Evolutionary conservation across 1,140 invertebrate genomes (phyloP).

Genomic region (Zaprionus tsacasi): DNA sequence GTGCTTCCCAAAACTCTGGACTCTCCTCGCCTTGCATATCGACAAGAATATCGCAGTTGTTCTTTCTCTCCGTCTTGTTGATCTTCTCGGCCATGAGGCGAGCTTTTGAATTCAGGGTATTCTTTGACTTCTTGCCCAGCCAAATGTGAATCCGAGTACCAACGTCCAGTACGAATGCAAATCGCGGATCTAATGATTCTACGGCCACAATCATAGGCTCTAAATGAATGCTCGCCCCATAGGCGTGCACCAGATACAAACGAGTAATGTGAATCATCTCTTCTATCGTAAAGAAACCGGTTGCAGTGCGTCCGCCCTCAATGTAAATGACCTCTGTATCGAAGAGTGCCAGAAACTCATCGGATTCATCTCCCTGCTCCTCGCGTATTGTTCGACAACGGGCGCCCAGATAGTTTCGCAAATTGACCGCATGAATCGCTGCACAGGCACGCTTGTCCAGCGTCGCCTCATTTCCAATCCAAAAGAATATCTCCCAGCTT

Average conservation of each 20-base stretch:
- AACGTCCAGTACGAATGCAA: constrained; percentile 96
- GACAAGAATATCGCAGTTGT: constrained; percentile 95
- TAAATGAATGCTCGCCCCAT: constrained; percentile 94
- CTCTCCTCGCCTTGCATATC: constrained; percentile 93
- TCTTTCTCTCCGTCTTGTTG: constrained; percentile 99
- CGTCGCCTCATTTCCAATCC: constrained; percentile 98
- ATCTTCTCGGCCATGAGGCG: constrained; percentile 98
- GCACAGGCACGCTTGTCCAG: constrained; percentile 99
- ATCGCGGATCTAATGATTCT: constrained; percentile 93
- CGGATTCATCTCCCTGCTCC: constrained; percentile 97
- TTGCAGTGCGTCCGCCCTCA: constrained; percentile 97
- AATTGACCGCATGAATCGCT: constrained; percentile 99
- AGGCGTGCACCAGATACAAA: constrained; percentile 95
- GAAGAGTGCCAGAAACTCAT: constrained; percentile 97
- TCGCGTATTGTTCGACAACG: constrained; percentile 98
- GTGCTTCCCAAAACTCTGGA: constrained; percentile 92
- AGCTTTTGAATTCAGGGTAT: constrained; percentile 97
- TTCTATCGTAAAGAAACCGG: constrained; percentile 99
- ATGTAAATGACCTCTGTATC: constrained; percentile 97
- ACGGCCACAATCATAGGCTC: constrained; percentile 92
- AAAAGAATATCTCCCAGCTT: constrained; percentile 98
- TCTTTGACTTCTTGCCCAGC: constrained; percentile 96
- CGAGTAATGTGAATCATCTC: constrained; percentile 93
- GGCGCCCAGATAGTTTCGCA: constrained; percentile 97
- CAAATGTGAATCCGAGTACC: constrained; percentile 96